phyloP scores from a whole-genome alignment of 1,140 invertebrate species.

The Penaeus chinensis region DNA sequence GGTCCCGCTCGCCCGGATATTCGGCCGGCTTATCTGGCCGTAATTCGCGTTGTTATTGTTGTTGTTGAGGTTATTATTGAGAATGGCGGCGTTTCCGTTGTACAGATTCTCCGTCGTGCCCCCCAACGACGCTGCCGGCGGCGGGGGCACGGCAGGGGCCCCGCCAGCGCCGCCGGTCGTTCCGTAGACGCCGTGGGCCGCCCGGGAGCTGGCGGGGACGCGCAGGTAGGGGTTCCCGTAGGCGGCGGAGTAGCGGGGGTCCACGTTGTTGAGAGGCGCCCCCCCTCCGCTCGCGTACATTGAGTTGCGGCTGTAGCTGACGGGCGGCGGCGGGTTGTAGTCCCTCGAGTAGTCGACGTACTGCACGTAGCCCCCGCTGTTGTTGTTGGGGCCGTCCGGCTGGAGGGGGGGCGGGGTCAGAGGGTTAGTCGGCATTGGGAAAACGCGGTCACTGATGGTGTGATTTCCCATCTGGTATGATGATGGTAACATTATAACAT shows the following conservation, averaged over 20 bases:
- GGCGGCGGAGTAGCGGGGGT: constrained; percentile 86
- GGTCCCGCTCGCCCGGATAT: constrained; percentile 29
- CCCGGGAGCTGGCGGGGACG: constrained; percentile 31
- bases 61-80: constrained; percentile 51
- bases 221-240: constrained; percentile 75
- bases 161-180: constrained; percentile 24
- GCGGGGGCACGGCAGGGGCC: not conserved
- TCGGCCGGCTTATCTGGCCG: constrained; percentile 47
- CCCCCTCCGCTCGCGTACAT: constrained; percentile 67
- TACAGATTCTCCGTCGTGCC: not conserved
- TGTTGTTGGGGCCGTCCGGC: constrained; percentile 55
- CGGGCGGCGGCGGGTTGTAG: constrained; percentile 77
- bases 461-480: no score
- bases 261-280: constrained; percentile 76
- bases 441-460: not conserved
- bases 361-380: constrained; percentile 76
- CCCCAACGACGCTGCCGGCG: not conserved
- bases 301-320: constrained; percentile 63
- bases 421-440: not conserved
- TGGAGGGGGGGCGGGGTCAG: not conserved
- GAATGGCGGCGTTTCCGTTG: constrained; percentile 30
- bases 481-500: no score
- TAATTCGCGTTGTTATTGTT: constrained; percentile 42
- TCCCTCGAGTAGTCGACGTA: constrained; percentile 83
- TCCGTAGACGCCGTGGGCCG: constrained; percentile 8